Percentiles rank a stretch among this genome's conserved stretches.
phyloP scores from a whole-genome alignment of 2,888 invertebrate species.

The Lepidochitona cinerea region DNA sequence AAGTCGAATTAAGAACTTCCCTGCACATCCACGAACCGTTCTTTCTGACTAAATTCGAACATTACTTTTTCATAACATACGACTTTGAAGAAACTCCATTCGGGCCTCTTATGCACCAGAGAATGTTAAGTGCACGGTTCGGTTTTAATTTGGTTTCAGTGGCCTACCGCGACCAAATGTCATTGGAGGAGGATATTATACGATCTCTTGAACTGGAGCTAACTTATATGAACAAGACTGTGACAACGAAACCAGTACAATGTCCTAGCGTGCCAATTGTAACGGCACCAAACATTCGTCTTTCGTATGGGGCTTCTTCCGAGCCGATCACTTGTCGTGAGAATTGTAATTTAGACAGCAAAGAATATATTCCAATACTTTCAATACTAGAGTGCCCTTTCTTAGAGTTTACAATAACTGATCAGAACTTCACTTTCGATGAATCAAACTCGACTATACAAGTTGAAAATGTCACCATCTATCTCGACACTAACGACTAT shows the following conservation, averaged over 20 bases:
- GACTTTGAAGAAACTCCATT: too few species aligned
- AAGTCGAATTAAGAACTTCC: not conserved
- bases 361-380: not conserved
- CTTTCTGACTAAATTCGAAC: not conserved
- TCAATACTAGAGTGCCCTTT: not conserved
- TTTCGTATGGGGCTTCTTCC: too few species aligned
- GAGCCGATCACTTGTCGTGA: not conserved
- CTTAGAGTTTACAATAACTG: not conserved
- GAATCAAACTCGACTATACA: not conserved
- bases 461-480: not conserved
- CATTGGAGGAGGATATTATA: not conserved
- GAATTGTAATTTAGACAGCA: not conserved
- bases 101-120: too few species aligned
- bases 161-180: not conserved
- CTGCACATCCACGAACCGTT: not conserved
- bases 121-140: not conserved
- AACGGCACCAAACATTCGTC: not conserved
- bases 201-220: not conserved
- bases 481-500: not conserved
- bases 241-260: not conserved
- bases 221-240: not conserved
- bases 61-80: not conserved
- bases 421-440: not conserved
- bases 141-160: not conserved
- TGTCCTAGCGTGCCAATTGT: not conserved